Evolutionary conservation across 2,888 invertebrate genomes (phyloP).

Genomic region (Plusia festucae): DNA sequence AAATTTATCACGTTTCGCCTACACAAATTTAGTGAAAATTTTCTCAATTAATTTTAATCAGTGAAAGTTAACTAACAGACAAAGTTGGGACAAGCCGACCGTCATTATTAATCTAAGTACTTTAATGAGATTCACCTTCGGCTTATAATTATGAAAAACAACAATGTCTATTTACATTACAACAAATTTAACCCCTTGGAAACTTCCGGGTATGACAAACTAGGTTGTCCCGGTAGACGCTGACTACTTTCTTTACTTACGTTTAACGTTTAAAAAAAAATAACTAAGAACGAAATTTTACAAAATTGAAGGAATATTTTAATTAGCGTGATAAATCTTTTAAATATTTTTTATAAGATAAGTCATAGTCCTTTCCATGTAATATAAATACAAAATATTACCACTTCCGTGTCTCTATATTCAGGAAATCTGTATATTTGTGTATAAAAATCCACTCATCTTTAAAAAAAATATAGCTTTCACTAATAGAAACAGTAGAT

Average conservation of each 20-base stretch:
- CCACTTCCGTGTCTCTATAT: too few species aligned
- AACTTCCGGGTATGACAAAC: slow-evolving; percentile 18
- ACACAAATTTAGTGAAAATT: slow-evolving; percentile 69
- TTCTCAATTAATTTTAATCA: slow-evolving; percentile 72
- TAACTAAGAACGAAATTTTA: neutral
- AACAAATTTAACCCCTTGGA: slow-evolving; percentile 38
- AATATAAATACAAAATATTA: too few species aligned
- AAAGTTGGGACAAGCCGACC: slow-evolving; percentile 66
- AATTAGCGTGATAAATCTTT: too few species aligned
- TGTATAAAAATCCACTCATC: too few species aligned
- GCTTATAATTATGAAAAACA: slow-evolving; percentile 55
- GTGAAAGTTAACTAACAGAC: slow-evolving; percentile 68
- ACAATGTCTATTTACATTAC: slow-evolving; percentile 48
- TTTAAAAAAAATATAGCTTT: too few species aligned
- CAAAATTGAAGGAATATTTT: neutral
- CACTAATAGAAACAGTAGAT: too few species aligned
- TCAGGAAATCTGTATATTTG: too few species aligned
- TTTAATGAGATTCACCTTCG: slow-evolving; percentile 63
- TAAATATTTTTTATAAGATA: too few species aligned
- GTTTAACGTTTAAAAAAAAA: neutral
- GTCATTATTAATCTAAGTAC: slow-evolving; percentile 65
- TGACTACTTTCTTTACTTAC: neutral
- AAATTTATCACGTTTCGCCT: slow-evolving; percentile 67
- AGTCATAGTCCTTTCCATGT: too few species aligned
- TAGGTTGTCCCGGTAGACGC: neutral